Evolutionary conservation across 2,888 invertebrate genomes (phyloP), one percentile per base, ranked within the genome.

Genomic region (Nomada lathburiana): DNA sequence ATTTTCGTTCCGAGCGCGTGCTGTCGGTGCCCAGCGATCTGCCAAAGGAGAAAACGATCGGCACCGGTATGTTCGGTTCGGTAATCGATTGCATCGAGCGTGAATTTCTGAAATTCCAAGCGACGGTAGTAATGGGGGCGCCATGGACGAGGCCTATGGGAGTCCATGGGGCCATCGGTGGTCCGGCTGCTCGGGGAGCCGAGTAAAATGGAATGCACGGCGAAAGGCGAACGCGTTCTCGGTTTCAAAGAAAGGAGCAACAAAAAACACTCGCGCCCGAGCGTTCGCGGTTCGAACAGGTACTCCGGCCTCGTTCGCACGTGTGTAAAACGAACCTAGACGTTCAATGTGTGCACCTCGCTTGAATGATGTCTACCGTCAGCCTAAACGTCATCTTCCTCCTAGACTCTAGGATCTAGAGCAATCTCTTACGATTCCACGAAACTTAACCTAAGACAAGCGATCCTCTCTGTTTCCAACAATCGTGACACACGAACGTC

Each of bases 161-260:
- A 84, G 80, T 53, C 84, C 75, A 68, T 73, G 26, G 63, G 63
- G 47, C 73, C 68, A 76, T 81, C 81, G 59, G 36, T 47, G 50
- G 42, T 29, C 57, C 47, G n/a, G 69, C 70, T 71, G 72, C 68
- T 80, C 26, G 4, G 44, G 7, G 78, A 80, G 69, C 76, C 80
- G 67, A 62, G 70, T 73, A 83, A 69, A 77, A 83, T 83, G 81
- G 88, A 82, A 88, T 86, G 83, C 72, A 80, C 78, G 79, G 89
- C 89, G 88, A 90, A 90, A 90, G 89, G 90, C 85, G 88, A 90
- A 88, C 89, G 88, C 88, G 87, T 89, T 90, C 86, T 86, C 80
- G 75, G 50, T 83, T 73, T 75, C 64, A 70, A 86, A 82, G 79
- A 84, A 80, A 84, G 73, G 76, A 82, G 62, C 76, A 86, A 84